Conservation (phyloP, 1,140 invertebrate species). For the Leptoteleia sp. region DNA sequence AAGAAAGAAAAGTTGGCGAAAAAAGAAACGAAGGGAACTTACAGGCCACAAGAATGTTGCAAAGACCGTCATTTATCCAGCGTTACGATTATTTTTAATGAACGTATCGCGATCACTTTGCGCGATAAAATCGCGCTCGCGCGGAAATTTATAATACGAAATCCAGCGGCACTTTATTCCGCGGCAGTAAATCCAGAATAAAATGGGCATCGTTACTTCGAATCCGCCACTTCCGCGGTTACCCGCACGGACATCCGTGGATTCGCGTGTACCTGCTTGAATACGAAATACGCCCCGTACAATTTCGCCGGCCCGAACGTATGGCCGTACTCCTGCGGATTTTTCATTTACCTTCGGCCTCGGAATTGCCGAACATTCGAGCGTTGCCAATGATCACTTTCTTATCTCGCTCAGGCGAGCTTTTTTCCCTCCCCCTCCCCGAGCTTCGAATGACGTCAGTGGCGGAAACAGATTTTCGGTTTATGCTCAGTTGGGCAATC, state of each 20-base stretch:
- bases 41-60: too few species aligned
- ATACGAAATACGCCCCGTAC: slow-evolving; percentile 25
- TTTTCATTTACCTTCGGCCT: not conserved
- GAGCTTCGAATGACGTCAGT: not conserved
- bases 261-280: slow-evolving; percentile 38
- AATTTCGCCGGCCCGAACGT: too few species aligned
- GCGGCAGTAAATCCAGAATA: too few species aligned
- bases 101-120: slow-evolving; percentile 12
- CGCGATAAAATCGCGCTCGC: slow-evolving; percentile 1
- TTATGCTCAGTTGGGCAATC: slow-evolving; percentile 4
- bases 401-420: too few species aligned
- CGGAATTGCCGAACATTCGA: too few species aligned
- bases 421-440: too few species aligned
- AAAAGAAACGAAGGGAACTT: too few species aligned
- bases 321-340: too few species aligned
- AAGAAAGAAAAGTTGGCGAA: too few species aligned
- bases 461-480: not conserved
- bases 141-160: slow-evolving; percentile 24
- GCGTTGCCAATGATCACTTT: too few species aligned
- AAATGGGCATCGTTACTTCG: slow-evolving; percentile 33
- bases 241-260: slow-evolving; percentile 23
- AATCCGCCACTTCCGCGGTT: slow-evolving; percentile 21
- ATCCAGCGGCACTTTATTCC: slow-evolving; percentile 27
- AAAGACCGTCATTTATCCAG: too few species aligned
- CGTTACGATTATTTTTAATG: slow-evolving; percentile 25